Evolutionary conservation across 2,888 invertebrate species (phyloP).

Genomic region (Alloscopus bannaensis): DNA sequence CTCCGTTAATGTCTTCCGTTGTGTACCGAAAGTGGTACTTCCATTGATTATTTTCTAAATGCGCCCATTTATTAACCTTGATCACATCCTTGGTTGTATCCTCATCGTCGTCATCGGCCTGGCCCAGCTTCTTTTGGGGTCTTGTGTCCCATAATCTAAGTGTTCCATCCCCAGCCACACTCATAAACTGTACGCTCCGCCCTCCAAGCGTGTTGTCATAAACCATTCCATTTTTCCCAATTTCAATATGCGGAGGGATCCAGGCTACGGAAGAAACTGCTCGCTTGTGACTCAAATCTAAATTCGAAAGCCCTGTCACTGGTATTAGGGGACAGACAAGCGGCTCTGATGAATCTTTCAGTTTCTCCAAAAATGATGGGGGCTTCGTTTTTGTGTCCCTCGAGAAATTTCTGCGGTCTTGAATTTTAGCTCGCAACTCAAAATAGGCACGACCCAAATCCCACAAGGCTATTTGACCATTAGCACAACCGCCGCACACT

Average conservation of each 20-base stretch:
- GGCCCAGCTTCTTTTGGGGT: conserved; percentile 58
- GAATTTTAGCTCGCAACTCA: conserved; percentile 66
- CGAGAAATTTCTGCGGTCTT: conserved; percentile 57
- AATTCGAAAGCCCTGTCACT: conserved; percentile 66
- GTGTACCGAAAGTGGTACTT: conserved; percentile 60
- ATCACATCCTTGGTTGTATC: conserved; percentile 51
- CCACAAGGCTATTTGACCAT: conserved; percentile 72
- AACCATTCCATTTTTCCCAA: conserved; percentile 70
- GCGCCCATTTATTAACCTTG: conserved; percentile 69
- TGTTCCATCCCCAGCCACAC: conserved; percentile 68
- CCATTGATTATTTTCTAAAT: conserved; percentile 72
- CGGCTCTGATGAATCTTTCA: conserved; percentile 70
- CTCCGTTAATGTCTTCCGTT: conserved; percentile 34
- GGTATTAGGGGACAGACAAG: conserved; percentile 70
- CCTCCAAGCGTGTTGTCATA: conserved; percentile 65
- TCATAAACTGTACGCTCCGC: conserved; percentile 69
- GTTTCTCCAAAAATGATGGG: conserved; percentile 68
- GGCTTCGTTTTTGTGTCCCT: conserved; percentile 22
- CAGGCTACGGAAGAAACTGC: conserved; percentile 69
- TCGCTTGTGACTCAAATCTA: conserved; percentile 70
- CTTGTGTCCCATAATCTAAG: conserved; percentile 71
- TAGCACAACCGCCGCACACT: conserved; percentile 72
- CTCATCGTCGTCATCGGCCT: conserved; percentile 65
- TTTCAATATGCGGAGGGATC: conserved; percentile 71
- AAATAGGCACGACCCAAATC: conserved; percentile 67